Conservation (phyloP, 1,140 invertebrate genomes). For the Drosophila neocordata region DNA sequence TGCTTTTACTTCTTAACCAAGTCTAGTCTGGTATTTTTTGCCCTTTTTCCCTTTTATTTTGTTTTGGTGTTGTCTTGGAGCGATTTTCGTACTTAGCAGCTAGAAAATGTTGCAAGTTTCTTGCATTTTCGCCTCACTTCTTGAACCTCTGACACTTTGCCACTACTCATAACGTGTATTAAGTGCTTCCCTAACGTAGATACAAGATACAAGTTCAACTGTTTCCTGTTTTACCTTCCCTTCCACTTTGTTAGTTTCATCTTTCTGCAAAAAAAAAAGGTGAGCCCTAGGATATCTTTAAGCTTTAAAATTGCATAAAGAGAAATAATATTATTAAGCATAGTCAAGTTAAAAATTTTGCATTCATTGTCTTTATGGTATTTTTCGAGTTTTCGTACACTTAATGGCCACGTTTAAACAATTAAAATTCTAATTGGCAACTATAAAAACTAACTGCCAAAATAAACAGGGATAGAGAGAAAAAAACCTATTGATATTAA, state of each 20-base stretch:
- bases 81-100: constrained; percentile 74
- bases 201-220: constrained; percentile 38
- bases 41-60: not conserved
- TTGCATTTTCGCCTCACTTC: constrained; percentile 28
- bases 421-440: constrained; percentile 67
- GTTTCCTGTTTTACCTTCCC: constrained; percentile 25
- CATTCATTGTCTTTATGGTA: constrained; percentile 62
- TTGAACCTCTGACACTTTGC: constrained; percentile 37
- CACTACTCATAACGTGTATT: constrained; percentile 60
- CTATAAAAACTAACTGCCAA: constrained; percentile 51
- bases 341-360: constrained; percentile 29
- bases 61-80: constrained; percentile 48
- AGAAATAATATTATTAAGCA: constrained; percentile 42
- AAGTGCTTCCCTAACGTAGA: constrained; percentile 47
- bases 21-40: constrained; percentile 21
- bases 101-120: constrained; percentile 65
- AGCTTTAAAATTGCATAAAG: constrained; percentile 17
- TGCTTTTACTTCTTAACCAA: not conserved
- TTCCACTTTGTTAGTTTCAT: constrained; percentile 52
- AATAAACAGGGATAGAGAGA: constrained; percentile 13
- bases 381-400: constrained; percentile 42
- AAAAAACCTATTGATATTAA: constrained; percentile 2
- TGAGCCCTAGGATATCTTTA: constrained; percentile 29
- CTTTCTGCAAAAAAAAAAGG: constrained; percentile 47
- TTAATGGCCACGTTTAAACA: constrained; percentile 65